These are phyloP conservation scores for Artemia franciscana DNA, from an alignment of 1,140 invertebrate genomes.

Conservation along the genomic window DNA sequence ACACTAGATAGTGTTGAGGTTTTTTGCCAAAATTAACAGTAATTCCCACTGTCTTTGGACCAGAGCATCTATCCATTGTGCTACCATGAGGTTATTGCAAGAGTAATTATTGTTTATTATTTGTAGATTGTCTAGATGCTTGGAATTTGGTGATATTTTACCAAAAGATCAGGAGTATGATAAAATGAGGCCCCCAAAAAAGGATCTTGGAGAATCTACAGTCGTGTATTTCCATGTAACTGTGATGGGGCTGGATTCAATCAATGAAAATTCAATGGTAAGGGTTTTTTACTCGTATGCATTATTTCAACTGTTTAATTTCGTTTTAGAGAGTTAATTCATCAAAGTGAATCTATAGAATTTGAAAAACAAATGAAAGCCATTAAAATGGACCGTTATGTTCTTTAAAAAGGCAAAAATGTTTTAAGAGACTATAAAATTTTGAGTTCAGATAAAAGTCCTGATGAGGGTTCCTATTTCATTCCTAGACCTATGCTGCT, in stretches of 20 bases:
- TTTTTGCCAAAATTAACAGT: too few relatives aligned
- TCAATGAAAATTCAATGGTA: constrained; percentile 77
- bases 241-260: constrained; percentile 73
- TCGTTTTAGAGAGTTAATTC: background rate
- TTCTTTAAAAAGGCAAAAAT: background rate
- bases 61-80: too few relatives aligned
- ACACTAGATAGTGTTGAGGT: too few relatives aligned
- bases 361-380: background rate
- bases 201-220: constrained; percentile 59
- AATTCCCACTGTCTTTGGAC: too few relatives aligned
- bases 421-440: background rate
- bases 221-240: constrained; percentile 73
- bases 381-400: background rate
- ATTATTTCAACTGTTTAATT: too few relatives aligned
- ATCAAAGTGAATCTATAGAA: background rate
- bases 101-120: too few relatives aligned
- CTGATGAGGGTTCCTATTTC: background rate
- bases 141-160: constrained; percentile 32
- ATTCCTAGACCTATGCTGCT: constrained; percentile 49
- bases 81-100: too few relatives aligned
- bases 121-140: background rate
- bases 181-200: constrained; percentile 60
- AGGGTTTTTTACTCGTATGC: constrained; percentile 10
- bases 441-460: background rate
- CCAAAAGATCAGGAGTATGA: constrained; percentile 67